Evolutionary conservation across 2,113 vertebrate species (phyloP).

Genomic region (Colossoma macropomum): DNA sequence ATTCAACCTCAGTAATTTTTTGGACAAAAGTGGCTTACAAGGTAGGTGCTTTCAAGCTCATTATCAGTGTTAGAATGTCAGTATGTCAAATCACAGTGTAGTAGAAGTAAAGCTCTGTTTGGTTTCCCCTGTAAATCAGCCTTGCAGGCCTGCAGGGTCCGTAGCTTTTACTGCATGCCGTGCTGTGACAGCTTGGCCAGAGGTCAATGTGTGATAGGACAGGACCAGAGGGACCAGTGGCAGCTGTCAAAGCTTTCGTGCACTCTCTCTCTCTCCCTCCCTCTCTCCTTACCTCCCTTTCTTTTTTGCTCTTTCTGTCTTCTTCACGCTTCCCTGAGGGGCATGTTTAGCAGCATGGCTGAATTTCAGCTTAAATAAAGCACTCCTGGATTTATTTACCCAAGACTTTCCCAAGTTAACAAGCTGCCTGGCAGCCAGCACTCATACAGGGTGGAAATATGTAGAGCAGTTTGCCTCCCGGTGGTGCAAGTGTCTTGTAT

Average conservation of each 20-base stretch:
- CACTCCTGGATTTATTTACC: conserved; percentile 37
- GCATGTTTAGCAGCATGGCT: conserved; percentile 11
- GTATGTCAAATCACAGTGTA: background rate
- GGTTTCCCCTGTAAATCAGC: background rate
- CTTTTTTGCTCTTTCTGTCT: background rate
- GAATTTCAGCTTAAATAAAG: conserved; percentile 49
- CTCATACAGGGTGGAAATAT: background rate
- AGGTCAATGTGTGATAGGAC: conserved; percentile 6
- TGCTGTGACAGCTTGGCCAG: conserved; percentile 3
- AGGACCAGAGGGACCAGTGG: conserved; percentile 4
- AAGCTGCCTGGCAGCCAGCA: background rate
- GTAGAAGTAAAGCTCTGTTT: background rate
- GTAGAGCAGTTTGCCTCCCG: background rate
- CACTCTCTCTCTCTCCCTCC: background rate
- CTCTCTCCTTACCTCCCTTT: too few relatives aligned
- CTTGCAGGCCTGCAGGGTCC: background rate
- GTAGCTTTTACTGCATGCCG: background rate
- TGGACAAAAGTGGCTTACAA: conserved; percentile 94
- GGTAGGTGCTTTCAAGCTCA: conserved; percentile 72
- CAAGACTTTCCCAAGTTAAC: conserved; percentile 49
- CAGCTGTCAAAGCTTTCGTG: background rate
- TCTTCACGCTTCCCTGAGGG: background rate
- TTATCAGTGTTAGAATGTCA: background rate
- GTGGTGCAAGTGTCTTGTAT: background rate
- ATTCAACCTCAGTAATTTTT: conserved; percentile 94